Evolutionary conservation across 2,797 vertebrate genomes (phyloP).

Genomic region (Limnodromus scolopaceus): DNA sequence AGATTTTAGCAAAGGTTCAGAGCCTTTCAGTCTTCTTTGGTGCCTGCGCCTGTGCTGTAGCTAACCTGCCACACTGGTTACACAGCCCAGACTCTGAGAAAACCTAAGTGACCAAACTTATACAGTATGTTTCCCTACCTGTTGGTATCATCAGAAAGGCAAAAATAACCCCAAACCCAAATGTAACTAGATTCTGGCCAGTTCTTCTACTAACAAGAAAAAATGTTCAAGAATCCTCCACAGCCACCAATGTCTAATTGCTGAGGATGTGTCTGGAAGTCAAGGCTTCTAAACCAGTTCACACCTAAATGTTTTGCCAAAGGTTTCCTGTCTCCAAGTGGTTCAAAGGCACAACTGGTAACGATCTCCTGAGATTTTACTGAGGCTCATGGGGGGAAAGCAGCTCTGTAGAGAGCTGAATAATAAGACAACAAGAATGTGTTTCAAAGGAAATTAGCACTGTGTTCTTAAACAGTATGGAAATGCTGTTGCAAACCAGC

Average conservation of each 20-base stretch:
- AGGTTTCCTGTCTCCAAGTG: fast-evolving
- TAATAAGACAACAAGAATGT: background rate
- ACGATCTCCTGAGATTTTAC: background rate
- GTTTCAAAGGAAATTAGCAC: background rate
- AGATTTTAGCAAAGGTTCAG: background rate
- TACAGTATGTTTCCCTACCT: background rate
- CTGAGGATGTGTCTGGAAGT: background rate
- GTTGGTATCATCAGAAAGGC: background rate
- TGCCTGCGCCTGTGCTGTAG: background rate
- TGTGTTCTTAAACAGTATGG: background rate
- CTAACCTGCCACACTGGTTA: background rate
- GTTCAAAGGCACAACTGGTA: background rate
- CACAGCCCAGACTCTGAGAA: background rate
- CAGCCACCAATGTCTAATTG: background rate
- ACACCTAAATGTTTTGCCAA: background rate
- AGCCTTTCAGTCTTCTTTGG: background rate
- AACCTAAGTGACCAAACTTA: background rate
- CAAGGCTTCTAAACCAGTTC: background rate
- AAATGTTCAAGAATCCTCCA: background rate
- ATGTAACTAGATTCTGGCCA: background rate
- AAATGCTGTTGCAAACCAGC: background rate
- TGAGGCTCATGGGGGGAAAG: background rate
- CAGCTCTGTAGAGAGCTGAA: background rate
- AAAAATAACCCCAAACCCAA: background rate
- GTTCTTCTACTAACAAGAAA: background rate